Evolutionary conservation across 2,113 vertebrate species (phyloP), one percentile per base, ranked within the genome.

Genomic region (Hucho hucho): DNA sequence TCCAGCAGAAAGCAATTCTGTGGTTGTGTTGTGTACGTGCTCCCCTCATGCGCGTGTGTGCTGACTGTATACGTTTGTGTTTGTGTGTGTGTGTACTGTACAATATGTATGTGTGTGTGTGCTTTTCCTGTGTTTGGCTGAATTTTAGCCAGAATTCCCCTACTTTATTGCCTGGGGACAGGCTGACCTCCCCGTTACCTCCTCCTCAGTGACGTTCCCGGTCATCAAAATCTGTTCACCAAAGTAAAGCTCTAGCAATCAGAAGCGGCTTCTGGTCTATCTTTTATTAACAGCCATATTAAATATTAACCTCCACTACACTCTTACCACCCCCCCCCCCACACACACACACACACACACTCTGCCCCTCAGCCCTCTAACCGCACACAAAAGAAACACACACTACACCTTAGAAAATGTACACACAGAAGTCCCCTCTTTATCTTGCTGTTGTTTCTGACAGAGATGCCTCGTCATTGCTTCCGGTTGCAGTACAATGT

Each of bases 251-350:
- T 76, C 32, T 82, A n/a, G 86, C 80, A 86, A 88, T 90, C 87
- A 86, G 75, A 56, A 29, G 63, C 79, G 63, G 76, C 83, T 86
- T 75, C 83, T 79, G 73, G 47, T 29, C 58, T 82, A 92, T 92
- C 64, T 91, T 92, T 93, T 92, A 92, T 93, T 92, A 90, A 92
- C 73, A 64, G 73, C 32, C 47, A 56, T 80, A 88, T 93, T 85
- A 93, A 91, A 89, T 81, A 90, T 92, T 91, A 81, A 92, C 76
- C 26, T 72, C 3, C 18, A 53, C 68, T 58, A 32, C 65, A 32
- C 58, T 22, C 58, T 4, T 56, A 14, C 5, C 49, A 14, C 49
- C 1, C 18, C 16, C 56, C 16, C 74, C 24, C 11, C 3, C 24
- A 6, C n/a, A n/a, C n/a, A n/a, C n/a, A n/a, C n/a, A n/a, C n/a